Evolutionary conservation across 2,113 vertebrate species (phyloP), one percentile per base, ranked within the genome.

Genomic region (Microtus montanus): DNA sequence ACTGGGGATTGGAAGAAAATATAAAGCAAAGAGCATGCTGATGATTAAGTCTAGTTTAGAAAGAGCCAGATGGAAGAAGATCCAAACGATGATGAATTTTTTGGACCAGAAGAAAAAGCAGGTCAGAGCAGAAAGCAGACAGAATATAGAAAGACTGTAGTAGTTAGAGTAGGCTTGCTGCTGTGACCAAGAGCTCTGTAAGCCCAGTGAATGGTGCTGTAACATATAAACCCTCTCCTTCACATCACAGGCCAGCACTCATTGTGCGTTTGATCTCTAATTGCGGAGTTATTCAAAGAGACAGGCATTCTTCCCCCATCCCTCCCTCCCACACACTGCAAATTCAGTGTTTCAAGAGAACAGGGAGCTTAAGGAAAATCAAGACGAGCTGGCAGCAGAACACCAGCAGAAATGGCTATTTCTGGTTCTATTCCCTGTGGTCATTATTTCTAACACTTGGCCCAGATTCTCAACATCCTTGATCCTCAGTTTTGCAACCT

Each of bases 151-250:
- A 49, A 30, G 19, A 9, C 35, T 52, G 1, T 3, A 15, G 41
- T 38, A 28, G 84, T 61, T 33, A 79, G 54, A 12, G 11, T 1
- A 61, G 47, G 75, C 44, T 80, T 14, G 47, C 26, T 49, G 47
- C 41, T 30, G 1, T 15, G 17, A 30, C 13, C 17, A 20, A 63
- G 14, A 61, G 6, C n/a, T 19, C 83, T 14, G 0, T 0, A 8
- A 6, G 4, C 26, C 70, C 22, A 0, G 52, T 1, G 28, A 54
- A 0, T 1, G 0, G 38, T 1, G 17, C 66, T 0, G 1, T 5
- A 35, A 44, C 1, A 12, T n/a, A 2, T n/a, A 52, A 24, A 30
- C 3, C 2, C 26, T 35, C 49, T 61, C n/a, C 9, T 17, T 61
- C 71, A n/a, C 1, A 1, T 74, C 49, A 11, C 0, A 0, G 54